Conservation (phyloP, 1,140 invertebrate genomes). For the Drosophila repleta region DNA sequence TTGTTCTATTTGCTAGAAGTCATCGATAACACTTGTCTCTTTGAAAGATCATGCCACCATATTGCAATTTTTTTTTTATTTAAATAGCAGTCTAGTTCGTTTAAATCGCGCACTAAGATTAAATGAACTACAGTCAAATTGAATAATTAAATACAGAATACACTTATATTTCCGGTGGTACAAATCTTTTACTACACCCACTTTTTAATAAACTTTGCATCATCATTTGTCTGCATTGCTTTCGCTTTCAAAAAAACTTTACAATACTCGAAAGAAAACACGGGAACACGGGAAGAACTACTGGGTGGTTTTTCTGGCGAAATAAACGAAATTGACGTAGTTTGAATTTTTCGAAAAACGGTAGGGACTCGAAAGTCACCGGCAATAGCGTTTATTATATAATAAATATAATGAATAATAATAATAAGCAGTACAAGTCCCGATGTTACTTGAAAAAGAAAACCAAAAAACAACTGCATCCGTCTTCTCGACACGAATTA, state of each 20-base stretch:
- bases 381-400: slow-evolving; percentile 79
- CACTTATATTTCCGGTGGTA: too few relatives aligned
- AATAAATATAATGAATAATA: slow-evolving; percentile 83
- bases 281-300: background rate
- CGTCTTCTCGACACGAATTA: slow-evolving; percentile 46
- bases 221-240: slow-evolving; percentile 86
- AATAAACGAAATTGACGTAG: slow-evolving; percentile 18
- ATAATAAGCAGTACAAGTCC: slow-evolving; percentile 77
- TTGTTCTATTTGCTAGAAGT: too few relatives aligned
- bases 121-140: too few relatives aligned
- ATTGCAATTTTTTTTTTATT: too few relatives aligned
- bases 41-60: too few relatives aligned
- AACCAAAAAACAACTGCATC: slow-evolving; percentile 77
- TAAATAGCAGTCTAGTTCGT: too few relatives aligned
- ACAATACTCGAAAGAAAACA: slow-evolving; percentile 25
- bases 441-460: slow-evolving; percentile 76
- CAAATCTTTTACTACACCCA: slow-evolving; percentile 79
- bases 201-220: slow-evolving; percentile 87
- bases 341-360: background rate
- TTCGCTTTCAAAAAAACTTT: slow-evolving; percentile 21
- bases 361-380: slow-evolving; percentile 49
- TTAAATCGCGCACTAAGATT: too few relatives aligned
- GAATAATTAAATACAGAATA: too few relatives aligned
- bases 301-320: slow-evolving; percentile 25
- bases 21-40: too few relatives aligned